Percentiles rank a stretch among this genome's conserved stretches.
phyloP scores from a whole-genome alignment of 2,888 invertebrate species.

The Spisula solida region DNA sequence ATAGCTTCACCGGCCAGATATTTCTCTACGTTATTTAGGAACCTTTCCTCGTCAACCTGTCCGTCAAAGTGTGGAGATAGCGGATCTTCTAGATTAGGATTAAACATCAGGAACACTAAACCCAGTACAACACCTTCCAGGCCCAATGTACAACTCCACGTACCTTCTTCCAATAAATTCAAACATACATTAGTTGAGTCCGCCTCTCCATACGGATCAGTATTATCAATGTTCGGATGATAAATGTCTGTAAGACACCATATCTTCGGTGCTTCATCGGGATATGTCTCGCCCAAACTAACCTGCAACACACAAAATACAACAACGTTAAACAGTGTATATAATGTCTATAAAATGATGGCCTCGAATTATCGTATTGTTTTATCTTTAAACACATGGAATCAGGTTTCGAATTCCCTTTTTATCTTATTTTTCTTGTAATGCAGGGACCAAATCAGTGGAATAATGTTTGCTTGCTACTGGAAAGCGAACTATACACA shows the following conservation, averaged over 20 bases:
- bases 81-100: constrained; percentile 56
- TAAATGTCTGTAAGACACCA: constrained; percentile 61
- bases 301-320: constrained; percentile 45
- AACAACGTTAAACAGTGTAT: neutral
- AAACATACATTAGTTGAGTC: constrained; percentile 57
- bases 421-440: no score
- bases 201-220: neutral
- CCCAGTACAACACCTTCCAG: constrained; percentile 55
- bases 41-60: constrained; percentile 21
- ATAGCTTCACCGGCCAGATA: constrained; percentile 60
- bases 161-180: constrained; percentile 56
- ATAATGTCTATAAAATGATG: neutral
- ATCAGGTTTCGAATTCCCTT: neutral
- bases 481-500: no score
- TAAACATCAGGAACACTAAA: constrained; percentile 52
- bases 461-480: no score
- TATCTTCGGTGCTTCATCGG: constrained; percentile 41
- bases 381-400: neutral
- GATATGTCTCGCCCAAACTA: constrained; percentile 20
- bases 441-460: no score
- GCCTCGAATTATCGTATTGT: neutral
- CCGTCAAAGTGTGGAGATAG: constrained; percentile 47
- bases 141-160: constrained; percentile 43
- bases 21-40: constrained; percentile 47
- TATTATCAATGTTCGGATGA: constrained; percentile 66